phyloP scores from a whole-genome alignment of 2,888 invertebrate species.

The Acanthosoma haemorrhoidale region DNA sequence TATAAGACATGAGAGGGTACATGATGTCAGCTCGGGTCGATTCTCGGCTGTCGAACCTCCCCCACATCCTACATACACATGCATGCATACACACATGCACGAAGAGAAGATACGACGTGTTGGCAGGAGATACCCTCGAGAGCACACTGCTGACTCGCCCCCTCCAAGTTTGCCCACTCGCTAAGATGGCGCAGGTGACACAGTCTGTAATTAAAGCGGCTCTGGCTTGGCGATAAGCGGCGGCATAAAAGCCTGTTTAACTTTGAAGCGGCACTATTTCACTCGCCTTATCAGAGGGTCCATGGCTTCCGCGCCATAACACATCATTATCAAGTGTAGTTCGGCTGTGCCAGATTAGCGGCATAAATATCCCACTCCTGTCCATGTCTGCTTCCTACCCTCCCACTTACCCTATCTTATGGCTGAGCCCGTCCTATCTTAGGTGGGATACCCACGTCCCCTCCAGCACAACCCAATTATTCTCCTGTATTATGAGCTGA shows the following conservation, averaged over 20 bases:
- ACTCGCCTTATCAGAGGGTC: not conserved
- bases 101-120: too few relatives aligned
- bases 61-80: too few relatives aligned
- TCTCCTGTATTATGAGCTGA: too few relatives aligned
- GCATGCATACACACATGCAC: too few relatives aligned
- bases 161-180: conserved; percentile 2
- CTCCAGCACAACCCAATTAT: too few relatives aligned
- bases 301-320: conserved; percentile 37
- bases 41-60: too few relatives aligned
- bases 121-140: too few relatives aligned
- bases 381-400: not conserved
- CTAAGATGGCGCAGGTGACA: conserved; percentile 9
- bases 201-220: not conserved
- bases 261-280: conserved; percentile 10
- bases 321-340: conserved; percentile 34
- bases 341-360: conserved; percentile 1
- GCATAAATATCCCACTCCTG: conserved; percentile 12
- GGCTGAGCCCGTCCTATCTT: too few relatives aligned
- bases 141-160: conserved; percentile 2
- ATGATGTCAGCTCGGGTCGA: too few relatives aligned
- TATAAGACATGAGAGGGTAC: too few relatives aligned
- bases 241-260: conserved; percentile 12
- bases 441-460: too few relatives aligned
- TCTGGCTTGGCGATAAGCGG: not conserved
- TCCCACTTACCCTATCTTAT: too few relatives aligned